Base-by-base conservation (phyloP, 2,888 invertebrate species). In the Phaonia tiefii region DNA sequence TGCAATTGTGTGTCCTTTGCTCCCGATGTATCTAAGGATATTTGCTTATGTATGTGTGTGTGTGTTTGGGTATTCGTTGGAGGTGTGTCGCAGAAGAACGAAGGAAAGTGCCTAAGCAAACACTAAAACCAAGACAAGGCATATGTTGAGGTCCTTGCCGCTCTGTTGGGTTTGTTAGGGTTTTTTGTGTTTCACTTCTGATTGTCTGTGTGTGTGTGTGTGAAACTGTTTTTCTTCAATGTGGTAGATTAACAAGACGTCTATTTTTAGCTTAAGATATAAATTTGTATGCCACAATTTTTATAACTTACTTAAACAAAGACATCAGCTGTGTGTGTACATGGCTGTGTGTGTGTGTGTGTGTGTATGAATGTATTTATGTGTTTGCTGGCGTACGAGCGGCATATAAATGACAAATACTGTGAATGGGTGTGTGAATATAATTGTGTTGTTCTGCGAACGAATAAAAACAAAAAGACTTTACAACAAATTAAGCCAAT, bases 211-310 rank as follows among this genome's bases (percentile, higher is more conserved):
- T 51, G 7, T 31, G 69, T 54, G 26, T 56, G n/a, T n/a, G n/a
- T n/a, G n/a, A n/a, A n/a, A n/a, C 2, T 25, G 39, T 58, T 58
- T 58, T n/a, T n/a, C n/a, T n/a, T n/a, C n/a, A n/a, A n/a, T 31
- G 31, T 31, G 17, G 13, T 56, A 46, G 60, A 42, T 67, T 79
- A 82, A 82, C 79, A 82, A 75, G 73, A 76, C 74, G 76, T 76
- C 82, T 79, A 82, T 79, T 82, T 82, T 82, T 76, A 79, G 76
- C 66, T 44, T 54, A 54, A 66, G 70, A 65, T 31, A 71, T 79
- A 75, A 79, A 71, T 75, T 79, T 71, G 39, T 75, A 71, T 73
- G 58, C 42, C 60, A 79, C 65, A 75, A 25, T 79, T 70, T 69
- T 39, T 75, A 25, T 58, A 72, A 60, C 49, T 56, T 44, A 46